Percentiles rank a stretch among this genome's conserved stretches.
phyloP scores from a whole-genome alignment of 2,113 vertebrate genomes.

The Labeo rohita region DNA sequence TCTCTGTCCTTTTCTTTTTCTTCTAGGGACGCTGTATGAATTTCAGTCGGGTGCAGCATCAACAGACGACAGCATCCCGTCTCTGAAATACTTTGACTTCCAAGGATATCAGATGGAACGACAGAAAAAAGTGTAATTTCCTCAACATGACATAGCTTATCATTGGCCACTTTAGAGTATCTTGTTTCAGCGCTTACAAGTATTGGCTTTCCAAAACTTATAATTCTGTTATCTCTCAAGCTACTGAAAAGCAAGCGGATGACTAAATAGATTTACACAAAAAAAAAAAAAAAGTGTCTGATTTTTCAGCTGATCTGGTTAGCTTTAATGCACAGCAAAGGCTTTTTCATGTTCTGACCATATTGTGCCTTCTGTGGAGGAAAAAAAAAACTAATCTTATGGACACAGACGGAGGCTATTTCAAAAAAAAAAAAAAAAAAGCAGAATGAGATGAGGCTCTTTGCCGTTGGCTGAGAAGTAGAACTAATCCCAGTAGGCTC shows the following conservation, averaged over 20 bases:
- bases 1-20: conserved; percentile 52
- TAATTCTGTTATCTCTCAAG: conserved; percentile 2
- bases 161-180: conserved; percentile 51
- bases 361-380: conserved; percentile 68
- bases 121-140: conserved; percentile 39
- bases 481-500: conserved; percentile 77
- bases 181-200: conserved; percentile 12
- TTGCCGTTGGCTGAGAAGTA: conserved; percentile 75
- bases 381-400: conserved; percentile 62
- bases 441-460: conserved; percentile 62
- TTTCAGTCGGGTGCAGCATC: conserved; percentile 84
- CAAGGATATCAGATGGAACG: conserved; percentile 34
- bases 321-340: conserved; percentile 65
- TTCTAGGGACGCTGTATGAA: conserved; percentile 92
- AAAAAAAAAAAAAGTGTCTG: conserved; percentile 37
- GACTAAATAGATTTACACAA: background rate
- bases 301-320: conserved; percentile 54
- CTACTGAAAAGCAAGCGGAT: conserved; percentile 9
- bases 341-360: conserved; percentile 72
- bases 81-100: conserved; percentile 19
- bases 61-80: conserved; percentile 64
- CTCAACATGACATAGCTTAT: conserved; percentile 29
- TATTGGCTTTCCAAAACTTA: background rate
- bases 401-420: conserved; percentile 69
- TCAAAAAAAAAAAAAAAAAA: conserved; percentile 54